These are phyloP conservation scores for Odontothrips loti DNA, from an alignment of 2,888 invertebrate genomes.

Conservation along the genomic window DNA sequence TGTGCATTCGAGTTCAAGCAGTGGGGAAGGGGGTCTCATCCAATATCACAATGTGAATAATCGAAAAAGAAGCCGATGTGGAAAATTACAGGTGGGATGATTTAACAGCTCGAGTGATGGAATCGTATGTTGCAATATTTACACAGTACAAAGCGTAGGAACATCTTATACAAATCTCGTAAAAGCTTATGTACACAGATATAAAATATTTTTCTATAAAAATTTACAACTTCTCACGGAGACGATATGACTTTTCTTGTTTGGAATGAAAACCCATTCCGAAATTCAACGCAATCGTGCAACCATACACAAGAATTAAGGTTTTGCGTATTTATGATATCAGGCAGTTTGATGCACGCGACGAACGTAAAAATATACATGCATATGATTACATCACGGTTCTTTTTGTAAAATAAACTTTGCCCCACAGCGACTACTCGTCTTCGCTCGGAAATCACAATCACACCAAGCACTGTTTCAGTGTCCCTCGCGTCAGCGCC, in stretches of 20 bases:
- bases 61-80: background rate
- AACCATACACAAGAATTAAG: no score
- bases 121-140: no score
- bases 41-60: background rate
- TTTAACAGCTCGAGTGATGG: no score
- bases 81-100: no score
- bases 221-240: background rate
- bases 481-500: background rate
- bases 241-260: slow-evolving; percentile 12
- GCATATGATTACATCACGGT: background rate
- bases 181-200: background rate
- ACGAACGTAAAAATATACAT: background rate
- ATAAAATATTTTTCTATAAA: background rate
- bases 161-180: no score
- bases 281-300: no score
- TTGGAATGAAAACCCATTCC: no score
- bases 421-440: background rate
- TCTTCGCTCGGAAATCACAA: no score
- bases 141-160: no score
- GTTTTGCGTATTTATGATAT: no score
- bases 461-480: no score
- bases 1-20: background rate
- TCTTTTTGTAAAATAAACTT: background rate
- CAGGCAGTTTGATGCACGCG: background rate
- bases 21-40: background rate